Base-by-base conservation (phyloP, 2,113 vertebrate genomes). In the Gobio gobio region DNA sequence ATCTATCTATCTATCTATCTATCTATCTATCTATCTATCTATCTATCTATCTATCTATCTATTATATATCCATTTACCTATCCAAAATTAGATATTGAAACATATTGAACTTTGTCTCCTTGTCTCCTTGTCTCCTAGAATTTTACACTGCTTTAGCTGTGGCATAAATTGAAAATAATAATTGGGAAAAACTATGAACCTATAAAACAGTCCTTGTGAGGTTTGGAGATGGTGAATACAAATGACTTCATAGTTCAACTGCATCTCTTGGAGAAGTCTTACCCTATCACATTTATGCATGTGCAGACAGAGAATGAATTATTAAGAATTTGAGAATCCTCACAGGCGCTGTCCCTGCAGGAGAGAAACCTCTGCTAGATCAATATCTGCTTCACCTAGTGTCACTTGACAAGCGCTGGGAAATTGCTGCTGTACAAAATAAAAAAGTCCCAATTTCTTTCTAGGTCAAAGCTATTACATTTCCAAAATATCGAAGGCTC, bases 391-490 rank as follows among this genome's bases (percentile, higher is more conserved):
- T 75, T 74, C 68, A 83, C 68, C 82, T 74, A 66, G 76, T 84
- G 29, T 74, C 70, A 76, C 29, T 22, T 12, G 2, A 78, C 79
- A 45, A 54, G 45, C 33, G 6, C 14, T 70, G 59, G 66, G 26
- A 83, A 78, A 75, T 24, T 85, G 40, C 54, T 64, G 79, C 14
- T 63, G 43, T 82, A 72, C 72, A 72, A 73, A 78, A 72, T 64
- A 76, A 54, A 76, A 82, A 56, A 64, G 66, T 76, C 66, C 66
- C 10, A 29, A 85, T 83, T 73, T 82, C 49, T 49, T 49, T 84
- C 36, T 43, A 82, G 79, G 86, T 82, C 78, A 85, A 85, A 87
- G 26, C 72, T 10, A 72, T 82, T 85, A 82, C 54, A 49, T 47
- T 78, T 77, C 12, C 78, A 78, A 61, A 78, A 80, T 16, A 45